phyloP scores from a whole-genome alignment of 1,140 invertebrate genomes.

The Cotesia chilonis region DNA sequence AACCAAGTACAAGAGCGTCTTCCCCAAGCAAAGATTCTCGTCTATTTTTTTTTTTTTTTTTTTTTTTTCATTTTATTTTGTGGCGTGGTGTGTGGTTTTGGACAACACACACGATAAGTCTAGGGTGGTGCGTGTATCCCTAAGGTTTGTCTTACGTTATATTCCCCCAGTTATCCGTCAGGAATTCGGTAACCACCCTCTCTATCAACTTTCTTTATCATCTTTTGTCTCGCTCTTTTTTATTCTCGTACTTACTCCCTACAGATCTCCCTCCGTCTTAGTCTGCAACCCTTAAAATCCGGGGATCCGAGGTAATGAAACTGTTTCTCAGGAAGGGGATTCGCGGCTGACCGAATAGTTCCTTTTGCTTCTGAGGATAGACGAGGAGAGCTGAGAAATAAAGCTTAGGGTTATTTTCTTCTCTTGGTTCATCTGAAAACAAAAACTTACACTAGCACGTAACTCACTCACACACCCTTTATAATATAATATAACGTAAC shows the following conservation, averaged over 20 bases:
- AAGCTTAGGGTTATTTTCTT: constrained; percentile 10
- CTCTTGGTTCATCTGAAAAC: not conserved
- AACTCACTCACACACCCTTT: constrained; percentile 26
- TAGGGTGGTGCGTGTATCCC: too few relatives aligned
- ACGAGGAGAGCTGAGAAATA: not conserved
- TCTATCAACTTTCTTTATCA: too few relatives aligned
- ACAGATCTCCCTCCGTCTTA: constrained; percentile 13
- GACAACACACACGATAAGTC: too few relatives aligned
- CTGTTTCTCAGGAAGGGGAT: constrained; percentile 39
- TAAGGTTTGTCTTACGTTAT: too few relatives aligned
- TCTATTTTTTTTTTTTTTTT: too few relatives aligned
- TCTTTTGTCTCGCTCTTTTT: constrained; percentile 40
- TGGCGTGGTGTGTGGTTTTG: too few relatives aligned
- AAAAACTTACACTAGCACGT: constrained; percentile 16
- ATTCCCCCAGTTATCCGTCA: too few relatives aligned
- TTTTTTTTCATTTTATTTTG: too few relatives aligned
- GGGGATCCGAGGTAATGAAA: constrained; percentile 44
- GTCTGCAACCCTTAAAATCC: constrained; percentile 8
- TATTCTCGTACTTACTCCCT: constrained; percentile 37
- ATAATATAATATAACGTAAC: constrained; percentile 7
- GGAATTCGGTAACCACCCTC: too few relatives aligned
- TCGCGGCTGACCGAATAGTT: constrained; percentile 37
- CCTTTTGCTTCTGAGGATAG: not conserved
- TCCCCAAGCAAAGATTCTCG: too few relatives aligned
- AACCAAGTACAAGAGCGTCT: not conserved